Evolutionary conservation across 2,113 vertebrate species (phyloP).

Genomic region (Syngnathus floridae): DNA sequence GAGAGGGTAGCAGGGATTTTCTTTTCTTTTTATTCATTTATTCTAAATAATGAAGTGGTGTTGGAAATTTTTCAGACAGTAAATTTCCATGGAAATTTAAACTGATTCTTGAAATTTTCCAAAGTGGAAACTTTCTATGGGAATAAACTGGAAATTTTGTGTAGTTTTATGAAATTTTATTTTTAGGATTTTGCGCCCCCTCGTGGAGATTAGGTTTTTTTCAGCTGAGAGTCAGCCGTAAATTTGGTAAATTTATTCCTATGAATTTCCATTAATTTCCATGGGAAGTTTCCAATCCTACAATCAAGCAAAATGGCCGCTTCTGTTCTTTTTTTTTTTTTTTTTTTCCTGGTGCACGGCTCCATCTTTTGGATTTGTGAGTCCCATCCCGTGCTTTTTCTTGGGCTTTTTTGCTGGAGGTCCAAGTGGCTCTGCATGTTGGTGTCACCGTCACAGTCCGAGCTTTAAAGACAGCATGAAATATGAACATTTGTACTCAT

Average conservation of each 20-base stretch:
- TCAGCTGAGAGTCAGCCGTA: neutral
- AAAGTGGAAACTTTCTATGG: neutral
- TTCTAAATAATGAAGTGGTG: neutral
- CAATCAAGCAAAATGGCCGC: neutral
- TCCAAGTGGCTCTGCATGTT: slow-evolving; percentile 38
- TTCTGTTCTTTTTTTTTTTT: neutral
- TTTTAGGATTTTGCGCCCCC: too few species aligned
- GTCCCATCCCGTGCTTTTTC: slow-evolving; percentile 7
- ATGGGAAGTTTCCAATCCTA: neutral
- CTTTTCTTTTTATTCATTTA: neutral
- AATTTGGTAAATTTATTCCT: neutral
- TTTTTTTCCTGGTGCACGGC: neutral
- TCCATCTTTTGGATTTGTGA: slow-evolving; percentile 26
- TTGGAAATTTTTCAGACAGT: neutral
- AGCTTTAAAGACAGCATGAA: slow-evolving; percentile 2
- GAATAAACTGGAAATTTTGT: too few species aligned
- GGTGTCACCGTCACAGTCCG: neutral
- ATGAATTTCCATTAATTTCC: neutral
- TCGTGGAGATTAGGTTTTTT: too few species aligned
- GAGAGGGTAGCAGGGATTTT: neutral
- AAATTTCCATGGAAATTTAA: neutral
- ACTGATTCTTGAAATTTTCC: neutral
- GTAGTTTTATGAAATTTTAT: too few species aligned
- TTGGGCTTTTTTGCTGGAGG: neutral
- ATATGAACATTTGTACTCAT: slow-evolving; percentile 18